These are phyloP conservation scores for Pycnonotus jocosus DNA, from an alignment of 2,113 vertebrate genomes.

Conservation along the genomic window DNA sequence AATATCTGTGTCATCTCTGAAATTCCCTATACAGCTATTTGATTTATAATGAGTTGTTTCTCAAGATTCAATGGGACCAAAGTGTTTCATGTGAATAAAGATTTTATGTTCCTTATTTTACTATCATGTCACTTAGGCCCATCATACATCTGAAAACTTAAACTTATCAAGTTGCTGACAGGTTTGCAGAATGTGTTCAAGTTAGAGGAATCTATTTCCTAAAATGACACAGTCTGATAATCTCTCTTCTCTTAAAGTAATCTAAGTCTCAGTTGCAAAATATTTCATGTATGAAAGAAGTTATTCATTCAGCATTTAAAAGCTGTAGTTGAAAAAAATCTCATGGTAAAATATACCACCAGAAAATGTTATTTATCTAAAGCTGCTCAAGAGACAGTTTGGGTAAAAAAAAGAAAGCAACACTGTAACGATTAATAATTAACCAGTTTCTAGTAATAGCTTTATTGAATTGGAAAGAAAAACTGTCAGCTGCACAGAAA, in stretches of 20 bases:
- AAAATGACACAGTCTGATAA: neutral
- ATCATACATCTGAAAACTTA: neutral
- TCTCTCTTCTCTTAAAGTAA: neutral
- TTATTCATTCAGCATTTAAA: neutral
- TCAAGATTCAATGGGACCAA: neutral
- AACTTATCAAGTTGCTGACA: neutral
- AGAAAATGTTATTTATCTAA: neutral
- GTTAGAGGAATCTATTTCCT: neutral
- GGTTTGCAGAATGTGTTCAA: neutral
- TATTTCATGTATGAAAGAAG: neutral
- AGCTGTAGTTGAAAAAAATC: neutral
- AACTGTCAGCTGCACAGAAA: neutral
- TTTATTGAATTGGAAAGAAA: constrained; percentile 7
- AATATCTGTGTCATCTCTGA: neutral
- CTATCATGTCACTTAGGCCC: neutral
- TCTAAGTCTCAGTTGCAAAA: neutral
- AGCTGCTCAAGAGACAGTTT: neutral
- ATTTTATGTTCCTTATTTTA: neutral
- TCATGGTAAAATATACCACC: neutral
- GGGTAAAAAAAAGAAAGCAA: neutral
- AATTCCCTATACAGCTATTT: neutral
- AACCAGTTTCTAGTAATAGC: neutral
- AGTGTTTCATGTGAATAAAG: neutral
- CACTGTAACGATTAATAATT: constrained; percentile 4
- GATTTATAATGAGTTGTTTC: neutral